Percentiles rank a stretch among this genome's conserved stretches.
Conservation (phyloP, 2,113 vertebrate species). For the Catharus minimus region DNA sequence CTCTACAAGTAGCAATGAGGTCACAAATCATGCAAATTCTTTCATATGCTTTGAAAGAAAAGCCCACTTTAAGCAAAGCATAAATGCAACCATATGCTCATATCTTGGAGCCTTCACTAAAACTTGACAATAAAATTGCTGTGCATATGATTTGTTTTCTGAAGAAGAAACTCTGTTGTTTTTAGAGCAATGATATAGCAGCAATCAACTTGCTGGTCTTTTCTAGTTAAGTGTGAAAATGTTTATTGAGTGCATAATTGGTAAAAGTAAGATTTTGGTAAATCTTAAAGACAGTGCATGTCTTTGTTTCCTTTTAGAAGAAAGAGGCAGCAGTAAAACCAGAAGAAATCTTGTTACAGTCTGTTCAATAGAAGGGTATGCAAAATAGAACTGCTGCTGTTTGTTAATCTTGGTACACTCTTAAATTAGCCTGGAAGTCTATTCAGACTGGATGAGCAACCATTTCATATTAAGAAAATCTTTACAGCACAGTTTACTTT, state of each 20-base stretch:
- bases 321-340: background rate
- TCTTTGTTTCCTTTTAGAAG: background rate
- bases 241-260: background rate
- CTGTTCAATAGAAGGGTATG: background rate
- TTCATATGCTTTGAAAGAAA: constrained; percentile 31
- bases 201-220: background rate
- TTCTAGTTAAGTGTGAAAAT: background rate
- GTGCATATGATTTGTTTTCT: background rate
- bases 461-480: background rate
- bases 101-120: background rate
- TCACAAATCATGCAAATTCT: constrained; percentile 20
- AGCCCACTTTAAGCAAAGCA: background rate
- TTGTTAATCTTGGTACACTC: background rate
- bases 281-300: background rate
- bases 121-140: constrained; percentile 32
- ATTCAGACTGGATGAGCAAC: background rate
- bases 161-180: background rate
- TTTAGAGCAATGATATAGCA: background rate
- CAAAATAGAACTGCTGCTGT: background rate
- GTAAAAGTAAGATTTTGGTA: background rate
- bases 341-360: background rate
- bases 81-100: constrained; percentile 58
- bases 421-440: background rate
- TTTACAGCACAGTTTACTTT: background rate
- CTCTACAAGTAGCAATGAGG: constrained; percentile 14